Base-by-base conservation (phyloP, 1,140 invertebrate species). In the Scaptomyza hsui region DNA sequence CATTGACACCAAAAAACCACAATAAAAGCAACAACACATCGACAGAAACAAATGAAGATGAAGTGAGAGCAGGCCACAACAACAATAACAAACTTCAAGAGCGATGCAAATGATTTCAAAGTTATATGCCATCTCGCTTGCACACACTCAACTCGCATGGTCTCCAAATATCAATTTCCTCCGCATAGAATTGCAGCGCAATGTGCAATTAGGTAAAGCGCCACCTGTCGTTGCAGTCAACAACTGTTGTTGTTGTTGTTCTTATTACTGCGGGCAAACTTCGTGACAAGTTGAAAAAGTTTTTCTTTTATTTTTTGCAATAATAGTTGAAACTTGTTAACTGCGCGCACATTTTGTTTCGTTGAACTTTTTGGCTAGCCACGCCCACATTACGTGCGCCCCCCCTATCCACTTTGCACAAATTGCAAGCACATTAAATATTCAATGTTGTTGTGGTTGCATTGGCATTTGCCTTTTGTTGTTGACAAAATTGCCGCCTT, bases 1-100 rank as follows among this genome's bases (percentile, higher is more conserved):
- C 78, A 81, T 81, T 81, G 78, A 81, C 78, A 82, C 65, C 53
- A 77, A 81, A 81, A 79, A 56, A 51, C 21, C 32, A 71, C 29
- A 42, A 61, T 60, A 64, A 55, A 44, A 55, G 47, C n/a, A 42
- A 44, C 15, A 51, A 32, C 26, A 44, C 15, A 51, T 24, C 26
- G 51, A 56, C 7, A 67, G 57, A 39, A 57, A 55, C 41, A 59
- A 16, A 41, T 51, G 15, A 35, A 52, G 15, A 32, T 45, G 19
- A 32, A 56, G 10, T 13, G 6, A 35, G 26, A 48, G 4, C 55
- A 18, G 29, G 3, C 32, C n/a, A 1, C 32, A 12, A 12, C 24
- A 57, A 10, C 15, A 71, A 29, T 62, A 47, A 57, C 39, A 71
- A 64, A 51, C 32, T 53, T 57, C 15, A 59, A 59, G 37, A 74